Evolutionary conservation across 2,888 invertebrate genomes (phyloP).

Genomic region (Marasmarcha lunaedactyla): DNA sequence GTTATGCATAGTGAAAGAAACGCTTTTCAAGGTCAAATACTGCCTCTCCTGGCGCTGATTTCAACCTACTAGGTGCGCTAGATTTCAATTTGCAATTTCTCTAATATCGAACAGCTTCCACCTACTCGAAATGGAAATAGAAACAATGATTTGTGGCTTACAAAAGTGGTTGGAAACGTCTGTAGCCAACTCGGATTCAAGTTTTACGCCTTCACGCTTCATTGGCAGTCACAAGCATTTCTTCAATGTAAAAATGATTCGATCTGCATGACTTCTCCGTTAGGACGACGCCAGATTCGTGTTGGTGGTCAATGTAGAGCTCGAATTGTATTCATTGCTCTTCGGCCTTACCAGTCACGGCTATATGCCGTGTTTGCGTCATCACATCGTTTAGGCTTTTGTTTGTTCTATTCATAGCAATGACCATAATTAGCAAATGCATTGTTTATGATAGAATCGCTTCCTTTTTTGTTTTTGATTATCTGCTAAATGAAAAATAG

Average conservation of each 20-base stretch:
- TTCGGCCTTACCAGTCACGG: not conserved
- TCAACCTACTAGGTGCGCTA: no score
- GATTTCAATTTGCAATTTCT: no score
- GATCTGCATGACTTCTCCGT: constrained; percentile 29
- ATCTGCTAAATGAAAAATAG: no score
- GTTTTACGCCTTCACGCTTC: constrained; percentile 22
- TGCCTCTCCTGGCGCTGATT: no score
- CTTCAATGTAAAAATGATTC: constrained; percentile 25
- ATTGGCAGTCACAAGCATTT: constrained; percentile 21
- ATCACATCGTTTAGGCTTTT: not conserved
- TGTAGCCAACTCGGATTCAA: not conserved
- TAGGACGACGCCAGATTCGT: constrained; percentile 16
- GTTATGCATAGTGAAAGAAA: no score
- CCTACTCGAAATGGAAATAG: not conserved
- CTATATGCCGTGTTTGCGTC: not conserved
- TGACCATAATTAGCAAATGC: not conserved
- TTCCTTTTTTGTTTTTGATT: no score
- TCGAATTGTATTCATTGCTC: not conserved
- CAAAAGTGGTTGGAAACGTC: not conserved
- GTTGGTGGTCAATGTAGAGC: no score
- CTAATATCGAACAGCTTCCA: not conserved
- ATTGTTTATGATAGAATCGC: no score
- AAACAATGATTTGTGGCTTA: not conserved
- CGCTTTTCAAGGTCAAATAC: no score
- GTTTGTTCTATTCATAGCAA: not conserved